phyloP scores from a whole-genome alignment of 2,113 vertebrate species.

The Mesembrinibis cayennensis region DNA sequence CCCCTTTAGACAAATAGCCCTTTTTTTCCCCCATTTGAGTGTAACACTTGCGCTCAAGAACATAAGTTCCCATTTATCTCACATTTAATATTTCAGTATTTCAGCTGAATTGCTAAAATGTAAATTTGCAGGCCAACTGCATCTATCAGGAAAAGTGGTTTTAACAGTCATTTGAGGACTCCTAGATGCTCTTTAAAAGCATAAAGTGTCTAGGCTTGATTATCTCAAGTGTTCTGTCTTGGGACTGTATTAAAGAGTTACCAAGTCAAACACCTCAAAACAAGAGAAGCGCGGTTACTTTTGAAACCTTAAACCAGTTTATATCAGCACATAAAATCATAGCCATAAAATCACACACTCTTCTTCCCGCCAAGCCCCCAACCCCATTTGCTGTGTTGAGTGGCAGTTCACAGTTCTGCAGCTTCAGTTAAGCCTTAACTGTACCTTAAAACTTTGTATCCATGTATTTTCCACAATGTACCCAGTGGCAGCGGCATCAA shows the following conservation, averaged over 20 bases:
- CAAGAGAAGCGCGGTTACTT: neutral
- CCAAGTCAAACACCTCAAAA: neutral
- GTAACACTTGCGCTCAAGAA: neutral
- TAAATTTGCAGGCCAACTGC: neutral
- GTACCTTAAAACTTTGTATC: neutral
- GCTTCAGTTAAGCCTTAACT: neutral
- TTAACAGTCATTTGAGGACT: neutral
- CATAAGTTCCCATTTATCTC: neutral
- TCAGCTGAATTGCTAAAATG: neutral
- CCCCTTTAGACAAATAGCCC: neutral
- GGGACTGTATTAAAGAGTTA: neutral
- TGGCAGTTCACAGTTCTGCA: neutral
- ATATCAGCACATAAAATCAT: neutral
- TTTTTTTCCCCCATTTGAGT: too few relatives aligned
- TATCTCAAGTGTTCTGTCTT: neutral
- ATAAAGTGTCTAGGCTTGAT: neutral
- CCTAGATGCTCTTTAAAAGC: neutral
- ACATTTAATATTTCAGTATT: neutral
- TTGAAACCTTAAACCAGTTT: neutral
- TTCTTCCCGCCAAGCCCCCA: neutral
- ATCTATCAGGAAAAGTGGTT: neutral
- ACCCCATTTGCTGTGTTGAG: neutral
- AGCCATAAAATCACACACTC: neutral
- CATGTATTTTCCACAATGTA: rapidly evolving
- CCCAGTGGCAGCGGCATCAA: neutral